Evolutionary conservation across 2,797 vertebrate species (phyloP), one percentile per base, ranked within the genome.

Genomic region (Halcyon badia): DNA sequence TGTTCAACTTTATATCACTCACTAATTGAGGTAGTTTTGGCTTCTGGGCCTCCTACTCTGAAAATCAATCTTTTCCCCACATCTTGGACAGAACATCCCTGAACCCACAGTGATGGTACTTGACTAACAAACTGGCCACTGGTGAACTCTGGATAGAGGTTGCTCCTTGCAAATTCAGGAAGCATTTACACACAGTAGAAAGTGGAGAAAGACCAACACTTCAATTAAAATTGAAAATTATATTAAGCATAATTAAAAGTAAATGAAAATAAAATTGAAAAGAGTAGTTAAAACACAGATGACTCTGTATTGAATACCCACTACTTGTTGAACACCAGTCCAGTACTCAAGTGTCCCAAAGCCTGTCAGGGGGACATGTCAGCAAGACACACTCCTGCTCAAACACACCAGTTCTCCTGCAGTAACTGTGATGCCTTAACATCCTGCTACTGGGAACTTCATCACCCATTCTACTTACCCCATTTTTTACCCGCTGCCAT

Each of bases 31-130:
- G 39, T 39, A 49, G 64, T 70, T 70, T 54, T 70, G 57, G 51
- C 31, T 69, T 75, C 28, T 54, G 41, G 56, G 30, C 39, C 46
- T 65, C 39, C 28, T 75, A 21, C 35, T 91, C 52, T 31, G 69
- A 65, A 19, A 12, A 73, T 7, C 26, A 68, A 11, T n/a, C 11
- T 54, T 24, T 60, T n/a, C 35, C 51, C 30, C 62, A 60, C 35
- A 70, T 25, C 46, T 26, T 46, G 30, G n/a, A 22, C 52, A 72
- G 76, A 81, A 82, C 17, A 51, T 17, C 22, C 39, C 60, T 41
- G 9, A 68, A 42, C 17, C 33, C 0, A 0, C 33, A 70, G 69
- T 28, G 51, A 28, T 0, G 4, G 42, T 37, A 77, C 33, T 54
- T 20, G n/a, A 76, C 37, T 26, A 70, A 73, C 5, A 22, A 46